These are phyloP conservation scores for Nebria ingens DNA, from an alignment of 1,140 invertebrate species.

Conservation along the genomic window DNA sequence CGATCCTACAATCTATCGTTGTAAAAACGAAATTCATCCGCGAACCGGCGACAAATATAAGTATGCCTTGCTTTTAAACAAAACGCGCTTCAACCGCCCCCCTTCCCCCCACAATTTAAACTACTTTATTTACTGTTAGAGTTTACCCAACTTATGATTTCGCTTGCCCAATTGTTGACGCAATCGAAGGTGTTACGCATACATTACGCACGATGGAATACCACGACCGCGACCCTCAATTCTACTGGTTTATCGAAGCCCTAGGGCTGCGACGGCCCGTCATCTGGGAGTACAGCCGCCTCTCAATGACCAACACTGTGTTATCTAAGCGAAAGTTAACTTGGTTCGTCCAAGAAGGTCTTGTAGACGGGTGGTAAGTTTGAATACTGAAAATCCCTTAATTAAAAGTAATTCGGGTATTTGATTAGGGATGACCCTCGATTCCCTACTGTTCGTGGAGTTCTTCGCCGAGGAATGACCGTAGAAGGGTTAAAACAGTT, in stretches of 20 bases:
- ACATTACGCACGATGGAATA: conserved; percentile 97
- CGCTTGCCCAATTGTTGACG: conserved; percentile 98
- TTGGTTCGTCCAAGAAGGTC: conserved; percentile 89
- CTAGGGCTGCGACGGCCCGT: conserved; percentile 79
- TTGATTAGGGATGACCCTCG: conserved; percentile 85
- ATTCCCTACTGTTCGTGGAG: conserved; percentile 95
- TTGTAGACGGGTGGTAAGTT: conserved; percentile 90
- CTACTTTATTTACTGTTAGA: conserved; percentile 44
- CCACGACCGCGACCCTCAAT: conserved; percentile 95
- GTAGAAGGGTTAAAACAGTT: conserved; percentile 96
- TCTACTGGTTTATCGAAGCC: conserved; percentile 91
- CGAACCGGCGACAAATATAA: conserved; percentile 92
- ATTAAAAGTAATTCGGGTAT: conserved; percentile 3
- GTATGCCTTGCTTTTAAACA: conserved; percentile 38
- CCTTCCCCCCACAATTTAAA: too few relatives aligned
- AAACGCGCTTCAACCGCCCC: not conserved
- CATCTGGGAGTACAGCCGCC: conserved; percentile 87
- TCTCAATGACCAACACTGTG: conserved; percentile 95
- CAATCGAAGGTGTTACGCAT: conserved; percentile 94
- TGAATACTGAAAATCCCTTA: conserved; percentile 1
- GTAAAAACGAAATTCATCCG: conserved; percentile 90
- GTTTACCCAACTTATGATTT: conserved; percentile 99
- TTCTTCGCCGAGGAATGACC: conserved; percentile 91
- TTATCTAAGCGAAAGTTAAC: conserved; percentile 95
- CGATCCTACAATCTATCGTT: conserved; percentile 99